Conservation (phyloP, 2,113 vertebrate species). For the Ramphastos sulfuratus region DNA sequence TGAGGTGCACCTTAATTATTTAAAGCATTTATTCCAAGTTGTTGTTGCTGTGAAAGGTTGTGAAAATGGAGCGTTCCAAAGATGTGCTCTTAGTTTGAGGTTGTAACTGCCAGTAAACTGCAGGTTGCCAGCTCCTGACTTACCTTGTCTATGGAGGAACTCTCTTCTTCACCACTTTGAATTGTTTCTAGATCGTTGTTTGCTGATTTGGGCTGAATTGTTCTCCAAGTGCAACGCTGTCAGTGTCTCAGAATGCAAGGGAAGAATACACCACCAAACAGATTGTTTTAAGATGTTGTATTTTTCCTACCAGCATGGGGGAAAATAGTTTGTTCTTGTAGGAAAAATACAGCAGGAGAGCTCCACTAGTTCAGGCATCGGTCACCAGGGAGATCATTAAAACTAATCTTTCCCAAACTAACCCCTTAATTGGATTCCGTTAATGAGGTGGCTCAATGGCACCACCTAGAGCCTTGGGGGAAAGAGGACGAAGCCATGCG, state of each 20-base stretch:
- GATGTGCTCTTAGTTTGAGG: not conserved
- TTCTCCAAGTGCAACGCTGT: not conserved
- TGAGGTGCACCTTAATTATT: not conserved
- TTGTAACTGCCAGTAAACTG: not conserved
- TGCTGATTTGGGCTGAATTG: not conserved
- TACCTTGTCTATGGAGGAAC: not conserved
- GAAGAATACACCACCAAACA: not conserved
- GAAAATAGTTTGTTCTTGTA: not conserved
- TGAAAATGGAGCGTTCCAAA: not conserved
- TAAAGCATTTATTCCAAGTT: not conserved
- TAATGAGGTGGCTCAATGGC: conserved; percentile 38
- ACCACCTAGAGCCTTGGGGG: conserved; percentile 66
- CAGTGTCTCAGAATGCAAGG: not conserved
- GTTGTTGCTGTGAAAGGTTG: not conserved
- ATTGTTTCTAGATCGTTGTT: not conserved
- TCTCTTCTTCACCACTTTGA: not conserved
- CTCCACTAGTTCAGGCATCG: not conserved
- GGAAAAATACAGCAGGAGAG: conserved; percentile 7
- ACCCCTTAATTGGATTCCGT: not conserved
- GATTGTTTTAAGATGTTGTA: not conserved
- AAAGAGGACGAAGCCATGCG: not conserved
- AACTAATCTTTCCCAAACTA: not conserved
- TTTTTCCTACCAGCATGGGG: not conserved
- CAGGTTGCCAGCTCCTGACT: not conserved
- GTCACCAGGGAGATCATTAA: not conserved